Evolutionary conservation across 2,888 invertebrate genomes (phyloP).

Genomic region (Drosophila borealis): DNA sequence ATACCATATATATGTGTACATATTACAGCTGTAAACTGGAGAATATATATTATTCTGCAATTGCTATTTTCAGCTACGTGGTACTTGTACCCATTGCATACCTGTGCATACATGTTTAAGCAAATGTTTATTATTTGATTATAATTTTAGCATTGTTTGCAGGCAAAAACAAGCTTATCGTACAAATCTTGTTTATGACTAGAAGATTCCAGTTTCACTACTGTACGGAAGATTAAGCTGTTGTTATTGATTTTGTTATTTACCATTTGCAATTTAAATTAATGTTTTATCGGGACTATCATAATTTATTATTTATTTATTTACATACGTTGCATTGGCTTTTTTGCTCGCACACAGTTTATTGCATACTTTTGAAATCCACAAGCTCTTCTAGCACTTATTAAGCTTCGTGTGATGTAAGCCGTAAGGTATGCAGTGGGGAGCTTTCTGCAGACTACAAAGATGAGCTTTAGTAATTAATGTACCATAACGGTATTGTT

Average conservation of each 20-base stretch:
- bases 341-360: background rate
- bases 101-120: no score
- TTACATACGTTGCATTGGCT: background rate
- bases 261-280: background rate
- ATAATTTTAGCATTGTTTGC: no score
- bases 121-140: no score
- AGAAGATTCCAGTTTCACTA: background rate
- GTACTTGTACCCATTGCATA: background rate
- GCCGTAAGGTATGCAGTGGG: slow-evolving; percentile 10
- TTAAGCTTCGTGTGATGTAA: background rate
- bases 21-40: no score
- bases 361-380: slow-evolving; percentile 7
- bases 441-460: no score
- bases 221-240: no score
- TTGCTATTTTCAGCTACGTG: background rate
- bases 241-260: no score
- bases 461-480: no score
- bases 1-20: no score
- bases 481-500: no score
- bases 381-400: no score
- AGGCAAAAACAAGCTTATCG: no score
- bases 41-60: background rate
- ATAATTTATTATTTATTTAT: background rate
- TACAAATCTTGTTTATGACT: slow-evolving; percentile 3
- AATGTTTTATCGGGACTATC: background rate